Percentiles rank a stretch among this genome's conserved stretches.
Evolutionary conservation across 2,888 invertebrate genomes (phyloP).

Genomic region (Pecten maximus): DNA sequence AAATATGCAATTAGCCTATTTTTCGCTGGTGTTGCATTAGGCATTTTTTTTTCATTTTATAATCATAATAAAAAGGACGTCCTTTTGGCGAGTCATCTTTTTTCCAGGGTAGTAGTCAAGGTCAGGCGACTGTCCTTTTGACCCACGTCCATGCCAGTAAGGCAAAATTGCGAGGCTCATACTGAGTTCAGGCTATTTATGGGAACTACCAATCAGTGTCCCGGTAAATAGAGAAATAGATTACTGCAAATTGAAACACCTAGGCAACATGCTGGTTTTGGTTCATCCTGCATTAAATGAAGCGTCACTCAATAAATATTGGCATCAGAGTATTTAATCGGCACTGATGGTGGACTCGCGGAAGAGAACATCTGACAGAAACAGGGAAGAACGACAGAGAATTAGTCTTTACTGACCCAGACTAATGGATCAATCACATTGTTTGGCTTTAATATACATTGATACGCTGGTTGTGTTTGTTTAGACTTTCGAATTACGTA

Average conservation of each 20-base stretch:
- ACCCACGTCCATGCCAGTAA: neutral
- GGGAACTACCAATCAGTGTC: neutral
- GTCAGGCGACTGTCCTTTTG: neutral
- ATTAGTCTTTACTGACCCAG: neutral
- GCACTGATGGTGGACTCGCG: neutral
- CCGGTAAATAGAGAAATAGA: conserved; percentile 11
- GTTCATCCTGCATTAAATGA: neutral
- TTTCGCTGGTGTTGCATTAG: too few relatives aligned
- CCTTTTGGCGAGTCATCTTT: neutral
- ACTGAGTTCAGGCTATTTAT: neutral
- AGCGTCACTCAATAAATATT: neutral
- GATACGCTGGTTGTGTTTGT: neutral
- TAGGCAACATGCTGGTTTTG: neutral
- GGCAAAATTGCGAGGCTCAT: neutral
- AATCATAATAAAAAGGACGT: too few relatives aligned
- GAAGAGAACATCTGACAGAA: neutral
- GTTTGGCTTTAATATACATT: neutral
- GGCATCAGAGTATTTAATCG: neutral
- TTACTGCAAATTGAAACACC: conserved; percentile 5
- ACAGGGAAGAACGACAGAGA: too few relatives aligned
- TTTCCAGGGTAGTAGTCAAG: neutral
- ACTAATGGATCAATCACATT: neutral
- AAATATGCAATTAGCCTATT: too few relatives aligned
- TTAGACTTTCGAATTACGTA: neutral
- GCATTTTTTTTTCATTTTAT: too few relatives aligned